These are phyloP conservation scores for Temnothorax longispinosus DNA, from an alignment of 1,140 invertebrate genomes.

Conservation along the genomic window DNA sequence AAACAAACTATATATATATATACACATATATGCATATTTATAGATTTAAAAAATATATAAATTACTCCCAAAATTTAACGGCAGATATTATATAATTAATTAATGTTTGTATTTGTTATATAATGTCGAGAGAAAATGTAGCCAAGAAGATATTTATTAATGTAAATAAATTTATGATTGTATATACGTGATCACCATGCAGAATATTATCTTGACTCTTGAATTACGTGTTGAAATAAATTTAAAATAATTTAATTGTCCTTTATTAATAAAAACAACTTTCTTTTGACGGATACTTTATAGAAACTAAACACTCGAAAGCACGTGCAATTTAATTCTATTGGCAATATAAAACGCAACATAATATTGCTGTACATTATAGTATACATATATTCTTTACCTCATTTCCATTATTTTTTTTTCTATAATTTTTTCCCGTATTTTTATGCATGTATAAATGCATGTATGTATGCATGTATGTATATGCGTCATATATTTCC, in stretches of 20 bases:
- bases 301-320: neutral
- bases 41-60: conserved; percentile 1
- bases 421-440: neutral
- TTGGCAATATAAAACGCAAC: neutral
- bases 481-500: neutral
- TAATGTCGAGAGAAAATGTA: conserved; percentile 9
- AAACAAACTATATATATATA: neutral
- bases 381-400: conserved; percentile 1
- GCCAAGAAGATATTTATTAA: neutral
- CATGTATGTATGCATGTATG: too few species aligned
- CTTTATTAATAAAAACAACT: neutral
- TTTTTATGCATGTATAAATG: neutral
- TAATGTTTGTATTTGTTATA: conserved; percentile 19
- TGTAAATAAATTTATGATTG: conserved; percentile 10
- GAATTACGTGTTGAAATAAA: neutral
- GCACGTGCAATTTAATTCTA: neutral
- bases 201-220: neutral
- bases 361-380: conserved; percentile 2
- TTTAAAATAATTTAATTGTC: neutral
- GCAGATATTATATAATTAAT: conserved; percentile 17
- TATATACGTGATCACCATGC: neutral
- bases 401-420: neutral
- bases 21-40: neutral
- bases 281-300: neutral
- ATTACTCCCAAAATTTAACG: neutral